Percentiles rank a stretch among this genome's conserved stretches.
Conservation (phyloP, 2,888 invertebrate species). For the Sisyra nigra region DNA sequence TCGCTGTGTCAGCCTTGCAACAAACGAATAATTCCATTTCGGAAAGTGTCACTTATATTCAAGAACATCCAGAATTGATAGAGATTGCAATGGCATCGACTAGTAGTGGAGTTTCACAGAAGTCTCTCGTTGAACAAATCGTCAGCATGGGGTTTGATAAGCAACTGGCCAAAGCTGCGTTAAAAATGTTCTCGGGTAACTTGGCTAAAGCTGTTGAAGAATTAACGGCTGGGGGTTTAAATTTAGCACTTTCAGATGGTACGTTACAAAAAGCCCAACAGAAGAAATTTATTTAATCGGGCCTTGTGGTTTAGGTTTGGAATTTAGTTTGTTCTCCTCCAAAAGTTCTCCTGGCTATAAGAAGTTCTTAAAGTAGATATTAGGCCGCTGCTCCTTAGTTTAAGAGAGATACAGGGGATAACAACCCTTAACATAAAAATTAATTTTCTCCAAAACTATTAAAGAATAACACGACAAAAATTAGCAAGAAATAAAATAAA, state of each 20-base stretch:
- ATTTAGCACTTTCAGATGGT: slow-evolving; percentile 18
- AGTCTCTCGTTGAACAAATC: slow-evolving; percentile 27
- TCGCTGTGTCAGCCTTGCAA: slow-evolving; percentile 43
- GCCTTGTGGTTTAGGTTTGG: no score
- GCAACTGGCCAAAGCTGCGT: slow-evolving; percentile 33
- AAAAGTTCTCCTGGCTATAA: no score
- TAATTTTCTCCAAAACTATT: no score
- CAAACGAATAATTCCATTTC: slow-evolving; percentile 52
- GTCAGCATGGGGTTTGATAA: slow-evolving; percentile 41
- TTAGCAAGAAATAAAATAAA: no score
- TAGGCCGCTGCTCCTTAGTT: no score
- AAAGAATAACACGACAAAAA: no score
- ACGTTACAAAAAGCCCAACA: slow-evolving; percentile 9
- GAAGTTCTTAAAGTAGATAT: no score
- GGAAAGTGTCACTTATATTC: slow-evolving; percentile 44
- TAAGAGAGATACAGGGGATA: no score
- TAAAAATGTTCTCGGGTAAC: slow-evolving; percentile 36
- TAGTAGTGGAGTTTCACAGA: slow-evolving; percentile 20
- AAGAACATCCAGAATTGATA: slow-evolving; percentile 40
- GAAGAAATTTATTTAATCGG: no score
- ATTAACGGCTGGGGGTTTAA: slow-evolving; percentile 25
- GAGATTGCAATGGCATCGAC: slow-evolving; percentile 19
- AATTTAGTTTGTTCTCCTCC: no score
- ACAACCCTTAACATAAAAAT: no score
- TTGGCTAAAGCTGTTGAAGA: slow-evolving; percentile 40